Evolutionary conservation across 2,888 invertebrate genomes (phyloP), one percentile per base, ranked within the genome.

Genomic region (Melipona bicolor): DNA sequence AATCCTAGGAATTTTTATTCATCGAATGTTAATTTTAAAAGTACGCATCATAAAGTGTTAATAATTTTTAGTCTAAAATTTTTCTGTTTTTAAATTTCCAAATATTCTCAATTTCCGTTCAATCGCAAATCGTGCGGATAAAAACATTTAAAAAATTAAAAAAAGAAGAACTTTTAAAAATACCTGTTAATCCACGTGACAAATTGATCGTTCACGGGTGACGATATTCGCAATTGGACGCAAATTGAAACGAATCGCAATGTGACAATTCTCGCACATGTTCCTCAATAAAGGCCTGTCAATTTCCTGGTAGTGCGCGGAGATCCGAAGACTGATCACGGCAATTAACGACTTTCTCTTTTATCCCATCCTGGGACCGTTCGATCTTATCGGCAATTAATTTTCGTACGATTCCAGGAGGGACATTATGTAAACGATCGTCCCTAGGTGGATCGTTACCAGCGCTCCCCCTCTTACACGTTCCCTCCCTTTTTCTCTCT

Each of bases 371-470:
- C 74, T 73, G 85, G 77, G 88, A 87, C 85, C 88, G 85, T 89
- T 89, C 91, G 91, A 89, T 89, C 84, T 89, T 88, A 91, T 91
- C 89, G 91, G 88, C 91, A 91, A 91, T 92, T 92, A 91, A 92
- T 92, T 92, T 90, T 88, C 89, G 81, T 87, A 86, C 90, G 88
- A 90, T 91, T 91, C 88, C 82, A 82, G 62, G 64, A 72, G 87
- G 85, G 85, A 90, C 91, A 90, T 92, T 92, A 92, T 92, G 92
- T 89, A 92, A 92, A 92, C 91, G 90, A 91, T 87, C 87, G 85
- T 86, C 88, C 88, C 88, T 87, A 88, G 83, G 85, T 82, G 85
- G 89, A 90, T 91, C 90, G 89, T 90, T 91, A 86, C 89, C 80
- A 68, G 43, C 72, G 70, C 78, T 85, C 72, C 88, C 85, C 72